Evolutionary conservation across 2,888 invertebrate genomes (phyloP), one percentile per base, ranked within the genome.

Genomic region (Thysanoteuthis rhombus): DNA sequence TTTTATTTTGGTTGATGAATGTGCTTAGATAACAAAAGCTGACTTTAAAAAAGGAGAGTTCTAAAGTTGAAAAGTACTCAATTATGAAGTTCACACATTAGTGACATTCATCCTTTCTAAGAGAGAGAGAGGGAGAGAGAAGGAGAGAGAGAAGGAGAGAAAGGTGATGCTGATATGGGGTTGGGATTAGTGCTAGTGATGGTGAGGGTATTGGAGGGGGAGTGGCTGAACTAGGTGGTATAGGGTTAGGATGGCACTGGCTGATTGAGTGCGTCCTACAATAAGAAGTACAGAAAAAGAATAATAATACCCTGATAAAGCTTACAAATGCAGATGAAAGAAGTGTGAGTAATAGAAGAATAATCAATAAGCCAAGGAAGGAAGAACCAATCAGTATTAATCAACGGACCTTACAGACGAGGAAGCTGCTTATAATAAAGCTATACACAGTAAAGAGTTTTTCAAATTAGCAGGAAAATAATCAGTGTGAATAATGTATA

Each of bases 371-470:
- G 36, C 36, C 36, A 75, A 75, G 75, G 75, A 75, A 75, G 75
- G 75, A 75, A 75, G 75, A 75, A 75, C 75, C n/a, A 75, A 75
- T 75, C 75, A 75, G 75, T 75, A 75, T 75, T 75, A 75, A 75
- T 75, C 75, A 75, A 75, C n/a, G 28, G 58, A 32, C 28, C 32
- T 58, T 58, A 58, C 32, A 75, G 75, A 12, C 75, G 12, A 75
- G 36, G n/a, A 75, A 75, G 75, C 75, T 75, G 75, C 75, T 75
- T n/a, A 75, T 75, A 75, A 75, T 75, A 36, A 75, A 75, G 36
- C 75, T 36, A 36, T n/a, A 75, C 32, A 32, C 16, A n/a, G 75
- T 75, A 36, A 75, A 75, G 75, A n/a, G 75, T 75, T 75, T 75
- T 75, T 75, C n/a, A 75, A 75, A 75, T 75, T 75, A 75, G 75